phyloP scores from a whole-genome alignment of 2,113 vertebrate species.

The Mormoops blainvillei region DNA sequence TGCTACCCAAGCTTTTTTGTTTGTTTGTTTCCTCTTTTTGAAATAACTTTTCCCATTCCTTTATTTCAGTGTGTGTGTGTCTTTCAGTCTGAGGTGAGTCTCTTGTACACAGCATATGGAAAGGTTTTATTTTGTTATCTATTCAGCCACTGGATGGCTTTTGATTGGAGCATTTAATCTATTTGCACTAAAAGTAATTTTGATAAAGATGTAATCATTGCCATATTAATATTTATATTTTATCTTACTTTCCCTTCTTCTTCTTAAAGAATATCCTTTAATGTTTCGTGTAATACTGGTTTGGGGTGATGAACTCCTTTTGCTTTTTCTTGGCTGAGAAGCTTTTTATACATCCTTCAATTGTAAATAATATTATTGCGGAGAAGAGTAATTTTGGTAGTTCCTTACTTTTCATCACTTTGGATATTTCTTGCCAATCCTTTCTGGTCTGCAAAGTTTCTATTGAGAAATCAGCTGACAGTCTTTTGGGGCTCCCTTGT shows the following conservation, averaged over 20 bases:
- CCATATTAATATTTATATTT: background rate
- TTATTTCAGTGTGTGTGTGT: background rate
- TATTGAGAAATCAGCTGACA: background rate
- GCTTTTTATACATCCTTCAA: background rate
- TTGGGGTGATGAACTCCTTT: background rate
- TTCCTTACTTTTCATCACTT: background rate
- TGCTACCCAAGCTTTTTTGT: background rate
- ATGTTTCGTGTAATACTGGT: background rate
- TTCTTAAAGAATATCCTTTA: background rate
- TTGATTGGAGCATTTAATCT: background rate
- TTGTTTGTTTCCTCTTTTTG: background rate
- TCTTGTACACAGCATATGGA: background rate
- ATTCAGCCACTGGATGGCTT: background rate
- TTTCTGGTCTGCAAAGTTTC: background rate
- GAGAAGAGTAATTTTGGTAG: background rate
- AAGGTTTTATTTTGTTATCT: background rate
- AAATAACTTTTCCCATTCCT: background rate
- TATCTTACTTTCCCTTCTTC: background rate
- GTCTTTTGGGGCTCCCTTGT: background rate
- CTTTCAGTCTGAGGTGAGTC: background rate
- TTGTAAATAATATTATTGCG: background rate
- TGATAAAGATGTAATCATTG: background rate
- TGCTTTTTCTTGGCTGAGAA: background rate
- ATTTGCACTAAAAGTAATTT: background rate
- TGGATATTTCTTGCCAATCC: background rate